A percentile compares a stretch with the other conserved stretches of the same genome.
Evolutionary conservation across 2,797 vertebrate species (phyloP).

Genomic region (Pempheris klunzingeri): DNA sequence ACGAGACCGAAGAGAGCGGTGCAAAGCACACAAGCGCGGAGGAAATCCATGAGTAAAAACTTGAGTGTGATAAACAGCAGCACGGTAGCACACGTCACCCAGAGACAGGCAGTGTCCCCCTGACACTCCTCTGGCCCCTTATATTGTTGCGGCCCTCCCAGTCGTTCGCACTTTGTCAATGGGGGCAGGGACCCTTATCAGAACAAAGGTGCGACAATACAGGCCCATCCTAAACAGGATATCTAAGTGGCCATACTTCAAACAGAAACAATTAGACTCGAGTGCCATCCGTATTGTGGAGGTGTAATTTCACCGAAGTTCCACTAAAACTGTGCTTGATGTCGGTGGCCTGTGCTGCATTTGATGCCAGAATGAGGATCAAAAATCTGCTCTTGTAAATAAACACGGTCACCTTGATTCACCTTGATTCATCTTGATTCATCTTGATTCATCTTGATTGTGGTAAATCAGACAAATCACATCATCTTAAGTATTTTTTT

Average conservation of each 20-base stretch:
- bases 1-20: slow-evolving; percentile 59
- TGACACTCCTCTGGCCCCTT: slow-evolving; percentile 74
- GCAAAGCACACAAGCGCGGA: slow-evolving; percentile 77
- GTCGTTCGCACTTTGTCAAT: slow-evolving; percentile 83
- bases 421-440: no score
- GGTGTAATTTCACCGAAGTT: slow-evolving; percentile 58
- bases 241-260: slow-evolving; percentile 87
- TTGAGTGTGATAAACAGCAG: slow-evolving; percentile 29
- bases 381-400: not conserved
- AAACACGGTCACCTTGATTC: not conserved
- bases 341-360: slow-evolving; percentile 33
- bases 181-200: slow-evolving; percentile 83
- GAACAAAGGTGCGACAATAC: slow-evolving; percentile 85
- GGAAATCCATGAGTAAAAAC: slow-evolving; percentile 75
- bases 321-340: slow-evolving; percentile 43
- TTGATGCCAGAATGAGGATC: slow-evolving; percentile 39
- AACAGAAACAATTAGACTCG: slow-evolving; percentile 79
- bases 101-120: slow-evolving; percentile 59
- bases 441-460: not conserved
- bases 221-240: slow-evolving; percentile 83
- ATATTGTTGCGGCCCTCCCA: slow-evolving; percentile 82
- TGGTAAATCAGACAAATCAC: not conserved
- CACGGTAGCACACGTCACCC: slow-evolving; percentile 52
- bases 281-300: slow-evolving; percentile 59
- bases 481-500: no score